Conservation (phyloP, 1,140 invertebrate genomes). For the Eriocheir sinensis region DNA sequence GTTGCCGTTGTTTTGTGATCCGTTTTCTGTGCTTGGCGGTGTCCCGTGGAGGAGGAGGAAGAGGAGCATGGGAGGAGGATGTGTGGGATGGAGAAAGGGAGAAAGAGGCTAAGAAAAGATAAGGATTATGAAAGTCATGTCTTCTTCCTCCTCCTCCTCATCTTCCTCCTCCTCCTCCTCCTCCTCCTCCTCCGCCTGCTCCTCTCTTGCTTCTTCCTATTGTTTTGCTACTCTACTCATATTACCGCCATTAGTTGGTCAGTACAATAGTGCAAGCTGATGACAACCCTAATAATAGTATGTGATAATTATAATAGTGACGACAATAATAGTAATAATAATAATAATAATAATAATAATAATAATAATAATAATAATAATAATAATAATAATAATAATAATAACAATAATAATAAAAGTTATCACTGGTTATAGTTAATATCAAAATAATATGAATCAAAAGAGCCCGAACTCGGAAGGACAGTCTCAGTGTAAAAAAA, state of each 20-base stretch:
- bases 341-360: slow-evolving; percentile 28
- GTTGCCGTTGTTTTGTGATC: background rate
- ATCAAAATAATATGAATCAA: background rate
- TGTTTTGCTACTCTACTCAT: background rate
- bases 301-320: background rate
- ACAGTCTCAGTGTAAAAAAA: background rate
- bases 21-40: background rate
- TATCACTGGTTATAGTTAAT: no score
- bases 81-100: background rate
- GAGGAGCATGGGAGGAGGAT: background rate
- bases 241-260: no score
- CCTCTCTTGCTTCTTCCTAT: background rate
- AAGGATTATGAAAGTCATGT: slow-evolving; percentile 6
- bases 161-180: background rate
- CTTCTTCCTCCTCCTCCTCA: background rate
- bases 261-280: background rate
- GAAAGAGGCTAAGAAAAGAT: background rate
- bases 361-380: background rate
- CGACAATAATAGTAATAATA: background rate
- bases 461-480: no score
- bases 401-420: background rate
- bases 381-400: background rate
- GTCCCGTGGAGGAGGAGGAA: no score
- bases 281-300: no score
- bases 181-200: background rate